A percentile compares a stretch with the other conserved stretches of the same genome.
Conservation (phyloP, 2,113 vertebrate genomes). For the Syrmaticus mikado region DNA sequence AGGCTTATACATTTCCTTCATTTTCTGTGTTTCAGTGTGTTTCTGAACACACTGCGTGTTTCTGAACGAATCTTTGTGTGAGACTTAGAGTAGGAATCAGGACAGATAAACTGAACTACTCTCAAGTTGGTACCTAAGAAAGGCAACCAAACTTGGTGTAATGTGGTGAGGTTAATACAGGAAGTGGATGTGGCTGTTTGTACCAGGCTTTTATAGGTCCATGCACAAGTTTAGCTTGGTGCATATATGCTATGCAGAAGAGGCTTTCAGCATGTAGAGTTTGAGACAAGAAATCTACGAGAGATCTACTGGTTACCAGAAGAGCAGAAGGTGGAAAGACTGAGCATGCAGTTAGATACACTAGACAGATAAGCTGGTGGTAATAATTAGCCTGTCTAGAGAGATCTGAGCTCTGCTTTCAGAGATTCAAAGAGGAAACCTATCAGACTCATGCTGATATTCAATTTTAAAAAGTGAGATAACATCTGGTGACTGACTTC, state of each 20-base stretch:
- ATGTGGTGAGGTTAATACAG: neutral
- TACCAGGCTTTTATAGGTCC: neutral
- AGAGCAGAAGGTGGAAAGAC: constrained; percentile 28
- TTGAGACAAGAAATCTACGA: neutral
- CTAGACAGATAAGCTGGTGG: constrained; percentile 28
- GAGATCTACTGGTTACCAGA: constrained; percentile 21
- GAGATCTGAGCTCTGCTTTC: neutral
- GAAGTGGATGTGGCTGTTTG: neutral
- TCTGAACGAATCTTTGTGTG: neutral
- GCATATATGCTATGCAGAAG: neutral
- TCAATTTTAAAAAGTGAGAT: neutral
- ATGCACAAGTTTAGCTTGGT: neutral
- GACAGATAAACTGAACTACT: neutral
- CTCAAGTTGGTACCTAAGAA: neutral
- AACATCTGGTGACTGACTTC: neutral
- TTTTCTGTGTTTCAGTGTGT: neutral
- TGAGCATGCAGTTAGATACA: constrained; percentile 25
- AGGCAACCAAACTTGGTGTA: neutral
- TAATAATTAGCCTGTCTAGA: constrained; percentile 35
- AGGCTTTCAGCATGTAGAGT: neutral
- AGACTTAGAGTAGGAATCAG: neutral
- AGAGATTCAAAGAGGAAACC: neutral
- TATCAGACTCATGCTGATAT: neutral
- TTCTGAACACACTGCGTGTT: neutral
- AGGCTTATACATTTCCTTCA: neutral